Conservation (phyloP, 37 sponge, comb jelly and placozoan species). For the Tethya wilhelma region DNA sequence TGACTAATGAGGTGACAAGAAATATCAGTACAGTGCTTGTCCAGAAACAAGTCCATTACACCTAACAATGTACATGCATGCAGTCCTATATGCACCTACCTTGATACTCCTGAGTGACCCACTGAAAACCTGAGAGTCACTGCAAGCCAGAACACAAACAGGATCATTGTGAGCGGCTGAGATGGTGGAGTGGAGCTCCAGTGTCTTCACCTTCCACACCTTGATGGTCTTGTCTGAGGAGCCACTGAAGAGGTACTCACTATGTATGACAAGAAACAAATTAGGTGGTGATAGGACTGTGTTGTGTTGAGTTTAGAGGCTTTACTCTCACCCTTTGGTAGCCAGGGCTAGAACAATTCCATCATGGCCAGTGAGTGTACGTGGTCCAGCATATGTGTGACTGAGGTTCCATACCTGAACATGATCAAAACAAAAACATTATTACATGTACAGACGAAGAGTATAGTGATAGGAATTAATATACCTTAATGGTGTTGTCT, state of each 20-base stretch:
- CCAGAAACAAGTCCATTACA: no score
- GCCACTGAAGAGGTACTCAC: constrained; percentile 82
- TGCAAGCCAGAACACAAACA: constrained; percentile 81
- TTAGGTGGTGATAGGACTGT: no score
- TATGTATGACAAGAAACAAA: neutral
- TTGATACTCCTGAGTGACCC: constrained; percentile 90
- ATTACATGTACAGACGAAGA: neutral
- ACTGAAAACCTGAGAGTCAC: constrained; percentile 72
- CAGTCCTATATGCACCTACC: constrained; percentile 22
- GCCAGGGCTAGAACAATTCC: constrained; percentile 89
- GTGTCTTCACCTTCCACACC: constrained; percentile 76
- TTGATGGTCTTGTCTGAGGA: constrained; percentile 86
- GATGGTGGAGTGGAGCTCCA: constrained; percentile 48
- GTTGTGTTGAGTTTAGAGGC: no score
- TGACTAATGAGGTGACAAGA: no score
- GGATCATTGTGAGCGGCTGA: constrained; percentile 88
- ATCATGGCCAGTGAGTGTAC: constrained; percentile 86
- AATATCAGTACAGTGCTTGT: no score
- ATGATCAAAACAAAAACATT: neutral
- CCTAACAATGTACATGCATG: neutral
- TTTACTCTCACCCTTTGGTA: constrained; percentile 46
- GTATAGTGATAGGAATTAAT: neutral
- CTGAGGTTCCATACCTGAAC: constrained; percentile 86
- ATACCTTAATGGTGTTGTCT: constrained; percentile 93
- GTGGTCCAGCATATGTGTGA: constrained; percentile 56